Percentiles rank a stretch among this genome's conserved stretches.
Evolutionary conservation across 1,140 invertebrate genomes (phyloP).

Genomic region (Palaemon carinicauda): DNA sequence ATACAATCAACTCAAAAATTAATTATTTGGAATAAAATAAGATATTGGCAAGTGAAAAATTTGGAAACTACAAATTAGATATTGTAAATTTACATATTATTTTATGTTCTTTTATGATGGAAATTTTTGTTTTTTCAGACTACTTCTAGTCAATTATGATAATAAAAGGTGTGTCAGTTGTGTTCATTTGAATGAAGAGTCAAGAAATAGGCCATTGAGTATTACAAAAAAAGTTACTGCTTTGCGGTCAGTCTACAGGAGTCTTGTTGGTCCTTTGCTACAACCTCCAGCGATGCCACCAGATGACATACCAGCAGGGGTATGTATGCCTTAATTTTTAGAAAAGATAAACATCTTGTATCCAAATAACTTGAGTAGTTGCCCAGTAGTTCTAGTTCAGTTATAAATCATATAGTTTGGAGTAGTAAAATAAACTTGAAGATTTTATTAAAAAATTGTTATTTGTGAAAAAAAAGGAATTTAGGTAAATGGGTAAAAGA

Average conservation of each 20-base stretch:
- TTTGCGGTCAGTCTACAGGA: constrained; percentile 36
- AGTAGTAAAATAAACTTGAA: too few species aligned
- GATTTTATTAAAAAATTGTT: too few species aligned
- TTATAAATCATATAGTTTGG: too few species aligned
- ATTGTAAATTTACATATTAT: neutral
- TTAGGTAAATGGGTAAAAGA: too few species aligned
- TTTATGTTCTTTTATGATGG: too few species aligned
- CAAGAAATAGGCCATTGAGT: constrained; percentile 16
- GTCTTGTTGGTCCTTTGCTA: constrained; percentile 27
- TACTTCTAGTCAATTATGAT: constrained; percentile 52
- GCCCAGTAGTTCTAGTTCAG: too few species aligned
- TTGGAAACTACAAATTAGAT: neutral
- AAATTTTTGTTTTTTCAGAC: constrained; percentile 27
- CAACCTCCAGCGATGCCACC: constrained; percentile 46
- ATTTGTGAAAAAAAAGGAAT: too few species aligned
- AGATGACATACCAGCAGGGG: constrained; percentile 45
- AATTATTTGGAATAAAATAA: too few species aligned
- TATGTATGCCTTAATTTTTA: neutral
- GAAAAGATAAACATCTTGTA: too few species aligned
- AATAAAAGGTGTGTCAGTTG: constrained; percentile 52
- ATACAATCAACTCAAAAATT: too few species aligned
- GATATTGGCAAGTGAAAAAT: neutral
- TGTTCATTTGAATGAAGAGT: constrained; percentile 48
- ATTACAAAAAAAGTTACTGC: constrained; percentile 21
- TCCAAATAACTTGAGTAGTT: too few species aligned